These are phyloP conservation scores for Rhynchonycteris naso DNA, from an alignment of 2,797 vertebrate species.

Conservation along the genomic window DNA sequence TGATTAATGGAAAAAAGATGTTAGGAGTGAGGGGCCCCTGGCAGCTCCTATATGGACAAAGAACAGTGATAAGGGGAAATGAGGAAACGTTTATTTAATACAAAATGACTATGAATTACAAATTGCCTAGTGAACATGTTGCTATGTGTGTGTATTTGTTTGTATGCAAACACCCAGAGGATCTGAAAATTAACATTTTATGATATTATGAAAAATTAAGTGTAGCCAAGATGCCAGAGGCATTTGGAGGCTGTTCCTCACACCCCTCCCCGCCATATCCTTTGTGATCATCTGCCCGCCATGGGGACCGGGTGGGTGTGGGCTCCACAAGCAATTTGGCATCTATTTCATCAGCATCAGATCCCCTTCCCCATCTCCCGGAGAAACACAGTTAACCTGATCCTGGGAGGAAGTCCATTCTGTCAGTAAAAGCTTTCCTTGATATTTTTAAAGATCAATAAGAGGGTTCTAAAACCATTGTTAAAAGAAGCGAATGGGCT, in stretches of 20 bases:
- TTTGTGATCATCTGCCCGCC: neutral
- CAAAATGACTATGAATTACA: neutral
- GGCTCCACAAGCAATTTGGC: accelerated
- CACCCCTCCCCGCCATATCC: neutral
- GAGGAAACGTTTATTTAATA: neutral
- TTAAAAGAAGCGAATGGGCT: slow-evolving; percentile 1
- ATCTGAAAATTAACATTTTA: neutral
- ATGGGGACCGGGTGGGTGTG: accelerated
- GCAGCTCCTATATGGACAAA: neutral
- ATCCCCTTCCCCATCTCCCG: neutral
- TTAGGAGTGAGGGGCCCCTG: neutral
- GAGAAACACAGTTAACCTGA: neutral
- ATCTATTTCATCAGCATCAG: neutral
- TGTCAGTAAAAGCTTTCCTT: slow-evolving; percentile 16
- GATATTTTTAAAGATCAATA: slow-evolving; percentile 42
- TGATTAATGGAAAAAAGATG: neutral
- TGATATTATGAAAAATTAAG: neutral
- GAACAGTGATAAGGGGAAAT: neutral
- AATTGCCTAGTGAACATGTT: neutral
- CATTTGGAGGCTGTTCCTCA: neutral
- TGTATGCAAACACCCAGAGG: neutral
- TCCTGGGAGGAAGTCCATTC: neutral
- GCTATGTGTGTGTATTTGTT: neutral
- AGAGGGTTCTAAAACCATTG: slow-evolving; percentile 59
- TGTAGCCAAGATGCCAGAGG: neutral